Conservation (phyloP, 2,113 vertebrate species). For the Oncorhynchus nerka region DNA sequence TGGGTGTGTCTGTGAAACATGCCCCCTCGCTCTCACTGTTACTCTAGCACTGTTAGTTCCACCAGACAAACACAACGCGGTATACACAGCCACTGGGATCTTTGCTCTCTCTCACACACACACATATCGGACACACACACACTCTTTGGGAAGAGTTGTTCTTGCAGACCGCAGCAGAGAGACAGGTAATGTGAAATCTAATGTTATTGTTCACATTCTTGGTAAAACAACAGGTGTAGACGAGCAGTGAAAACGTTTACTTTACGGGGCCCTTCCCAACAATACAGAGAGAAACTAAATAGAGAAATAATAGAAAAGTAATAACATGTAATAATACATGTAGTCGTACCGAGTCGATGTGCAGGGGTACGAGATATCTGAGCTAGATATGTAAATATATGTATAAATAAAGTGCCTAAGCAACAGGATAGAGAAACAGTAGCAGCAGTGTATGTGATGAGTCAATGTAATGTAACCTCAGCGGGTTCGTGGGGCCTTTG, state of each 20-base stretch:
- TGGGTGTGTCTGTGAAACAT: constrained; percentile 23
- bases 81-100: constrained; percentile 51
- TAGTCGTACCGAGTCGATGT: too few relatives aligned
- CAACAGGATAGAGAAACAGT: too few relatives aligned
- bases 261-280: too few relatives aligned
- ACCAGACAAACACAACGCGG: constrained; percentile 39
- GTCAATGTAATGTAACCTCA: neutral
- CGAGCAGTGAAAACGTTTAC: too few relatives aligned
- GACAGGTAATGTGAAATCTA: constrained; percentile 46
- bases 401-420: too few relatives aligned
- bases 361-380: too few relatives aligned
- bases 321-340: too few relatives aligned
- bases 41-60: constrained; percentile 43
- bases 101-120: neutral
- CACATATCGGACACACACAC: neutral
- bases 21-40: constrained; percentile 44
- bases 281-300: too few relatives aligned
- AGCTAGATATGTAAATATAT: too few relatives aligned
- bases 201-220: neutral
- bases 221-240: too few relatives aligned
- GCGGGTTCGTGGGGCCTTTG: neutral
- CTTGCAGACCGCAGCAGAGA: constrained; percentile 25
- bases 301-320: too few relatives aligned
- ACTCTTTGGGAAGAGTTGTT: constrained; percentile 22
- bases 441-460: too few relatives aligned